Conservation (phyloP, 2,113 vertebrate genomes). For the Phrynosoma platyrhinos region DNA sequence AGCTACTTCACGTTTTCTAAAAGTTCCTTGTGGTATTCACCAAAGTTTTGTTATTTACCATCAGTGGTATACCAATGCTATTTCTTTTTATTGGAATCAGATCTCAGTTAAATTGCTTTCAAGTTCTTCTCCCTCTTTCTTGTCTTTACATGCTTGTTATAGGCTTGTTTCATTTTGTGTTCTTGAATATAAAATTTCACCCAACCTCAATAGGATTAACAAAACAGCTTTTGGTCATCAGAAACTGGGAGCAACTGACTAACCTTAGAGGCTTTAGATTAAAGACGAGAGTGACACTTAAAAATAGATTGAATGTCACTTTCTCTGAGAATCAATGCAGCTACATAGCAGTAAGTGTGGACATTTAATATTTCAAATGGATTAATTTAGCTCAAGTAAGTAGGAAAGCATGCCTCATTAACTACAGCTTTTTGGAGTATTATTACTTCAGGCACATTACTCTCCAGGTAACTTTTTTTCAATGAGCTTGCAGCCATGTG, state of each 20-base stretch:
- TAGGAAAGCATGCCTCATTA: conserved; percentile 21
- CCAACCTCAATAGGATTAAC: neutral
- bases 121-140: neutral
- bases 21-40: no score
- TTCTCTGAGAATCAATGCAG: neutral
- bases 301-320: neutral
- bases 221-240: neutral
- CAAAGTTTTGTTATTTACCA: no score
- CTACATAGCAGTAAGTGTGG: neutral
- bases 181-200: neutral
- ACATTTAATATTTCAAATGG: conserved; percentile 24
- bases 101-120: neutral
- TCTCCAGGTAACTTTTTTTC: neutral
- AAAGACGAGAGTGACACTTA: neutral
- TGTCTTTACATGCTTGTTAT: neutral
- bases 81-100: neutral
- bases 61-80: no score
- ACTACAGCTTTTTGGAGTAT: conserved; percentile 15
- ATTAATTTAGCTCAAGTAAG: conserved; percentile 27
- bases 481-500: conserved; percentile 6
- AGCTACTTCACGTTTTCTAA: no score
- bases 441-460: conserved; percentile 25
- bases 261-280: neutral
- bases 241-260: neutral
- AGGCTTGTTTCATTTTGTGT: neutral